Evolutionary conservation across 2,113 vertebrate species (phyloP), one percentile per base, ranked within the genome.

Genomic region (Onychostruthus taczanowskii): DNA sequence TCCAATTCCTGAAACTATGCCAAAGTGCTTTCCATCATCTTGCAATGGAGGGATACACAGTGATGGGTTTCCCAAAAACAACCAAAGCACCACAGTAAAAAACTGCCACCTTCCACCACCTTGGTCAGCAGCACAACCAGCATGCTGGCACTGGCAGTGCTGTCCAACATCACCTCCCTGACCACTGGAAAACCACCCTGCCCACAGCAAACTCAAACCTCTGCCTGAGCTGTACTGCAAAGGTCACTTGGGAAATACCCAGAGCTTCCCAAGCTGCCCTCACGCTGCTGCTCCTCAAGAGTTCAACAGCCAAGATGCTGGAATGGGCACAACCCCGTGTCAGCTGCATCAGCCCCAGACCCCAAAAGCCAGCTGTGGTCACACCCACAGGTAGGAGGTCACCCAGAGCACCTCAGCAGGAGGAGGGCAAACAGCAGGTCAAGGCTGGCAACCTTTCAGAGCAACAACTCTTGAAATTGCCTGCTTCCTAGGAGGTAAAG

Each of bases 291-390:
- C 69, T 67, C 52, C 69, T 67, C 62, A 28, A 11, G 1, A 2
- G 24, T 13, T 68, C 58, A 37, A 4, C 17, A 55, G 31, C 30
- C 0, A 1, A 44, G 55, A 9, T 13, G 49, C 20, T 53, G 66
- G 37, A 52, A 35, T 0, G 4, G 41, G 17, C 55, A 79, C 0
- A 0, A 14, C 13, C 13, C 18, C 1, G 1, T 9, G 31, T 6
- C 66, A 79, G 46, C 18, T 43, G 26, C 56, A 47, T 1, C 56
- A 79, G 74, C 47, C 58, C 21, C 44, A 43, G 62, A 21, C 53
- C 47, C 73, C 13, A 27, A 37, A 41, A 62, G 24, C 68, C 82
- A 72, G 31, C 46, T 4, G 0, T 22, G 44, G 35, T 24, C 24
- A 55, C 15, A 69, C 5, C 35, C 49, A 19, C 33, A 50, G 74